Evolutionary conservation across 2,113 vertebrate genomes (phyloP).

Genomic region (Apodemus sylvaticus): DNA sequence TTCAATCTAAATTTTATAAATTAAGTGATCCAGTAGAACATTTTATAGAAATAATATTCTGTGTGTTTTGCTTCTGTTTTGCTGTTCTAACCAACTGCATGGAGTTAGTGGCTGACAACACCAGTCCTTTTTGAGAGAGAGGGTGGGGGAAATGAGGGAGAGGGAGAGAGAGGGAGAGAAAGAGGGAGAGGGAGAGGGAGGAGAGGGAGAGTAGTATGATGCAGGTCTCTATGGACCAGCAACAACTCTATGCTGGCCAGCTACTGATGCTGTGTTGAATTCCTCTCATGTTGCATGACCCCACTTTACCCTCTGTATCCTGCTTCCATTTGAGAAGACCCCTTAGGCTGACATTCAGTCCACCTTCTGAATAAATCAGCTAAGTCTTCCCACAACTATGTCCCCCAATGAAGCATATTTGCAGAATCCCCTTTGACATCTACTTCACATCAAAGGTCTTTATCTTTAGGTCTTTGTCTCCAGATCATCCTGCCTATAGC

Average conservation of each 20-base stretch:
- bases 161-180: too few relatives aligned
- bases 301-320: rapidly evolving
- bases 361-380: neutral
- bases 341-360: too few relatives aligned
- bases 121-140: too few relatives aligned
- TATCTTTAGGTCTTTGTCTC: neutral
- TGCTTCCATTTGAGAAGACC: neutral
- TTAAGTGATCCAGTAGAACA: neutral
- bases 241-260: too few relatives aligned
- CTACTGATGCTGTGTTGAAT: too few relatives aligned
- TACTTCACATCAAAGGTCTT: neutral
- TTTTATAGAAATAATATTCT: neutral
- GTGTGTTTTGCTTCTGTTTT: neutral
- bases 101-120: neutral
- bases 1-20: neutral
- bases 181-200: rapidly evolving
- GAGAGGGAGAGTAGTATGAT: too few relatives aligned
- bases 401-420: too few relatives aligned
- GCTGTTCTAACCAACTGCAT: neutral
- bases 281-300: neutral
- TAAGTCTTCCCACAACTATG: too few relatives aligned
- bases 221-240: neutral
- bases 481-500: neutral
- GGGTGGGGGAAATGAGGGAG: rapidly evolving
- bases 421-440: neutral